Evolutionary conservation across 2,888 invertebrate species (phyloP).

Genomic region (Drosophila silvestris): DNA sequence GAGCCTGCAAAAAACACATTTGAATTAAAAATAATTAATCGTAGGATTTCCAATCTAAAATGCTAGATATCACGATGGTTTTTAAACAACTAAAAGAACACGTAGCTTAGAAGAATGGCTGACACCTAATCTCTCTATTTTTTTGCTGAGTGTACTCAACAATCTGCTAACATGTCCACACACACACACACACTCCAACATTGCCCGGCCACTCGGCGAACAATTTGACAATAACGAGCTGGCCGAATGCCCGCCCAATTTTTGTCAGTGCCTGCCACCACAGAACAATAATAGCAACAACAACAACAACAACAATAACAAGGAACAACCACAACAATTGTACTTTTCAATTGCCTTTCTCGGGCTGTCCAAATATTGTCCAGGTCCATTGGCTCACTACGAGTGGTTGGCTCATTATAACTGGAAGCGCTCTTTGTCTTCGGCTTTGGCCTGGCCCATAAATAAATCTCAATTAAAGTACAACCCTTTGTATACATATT

Average conservation of each 20-base stretch:
- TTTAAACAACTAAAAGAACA: not conserved
- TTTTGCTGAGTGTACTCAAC: slow-evolving; percentile 29
- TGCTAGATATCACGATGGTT: not conserved
- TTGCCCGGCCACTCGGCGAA: slow-evolving; percentile 53
- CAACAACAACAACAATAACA: slow-evolving; percentile 20
- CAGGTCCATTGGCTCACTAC: slow-evolving; percentile 42
- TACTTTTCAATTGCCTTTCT: slow-evolving; percentile 65
- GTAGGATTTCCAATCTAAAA: not conserved
- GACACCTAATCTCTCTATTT: not conserved
- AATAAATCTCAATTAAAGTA: slow-evolving; percentile 82
- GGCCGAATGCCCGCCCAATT: slow-evolving; percentile 73
- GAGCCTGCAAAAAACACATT: no score
- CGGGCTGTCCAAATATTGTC: slow-evolving; percentile 75
- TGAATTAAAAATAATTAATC: not conserved
- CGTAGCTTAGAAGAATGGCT: not conserved
- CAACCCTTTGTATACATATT: slow-evolving; percentile 62
- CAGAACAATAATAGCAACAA: slow-evolving; percentile 41
- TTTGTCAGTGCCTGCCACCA: slow-evolving; percentile 50
- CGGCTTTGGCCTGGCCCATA: slow-evolving; percentile 55
- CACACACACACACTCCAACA: slow-evolving; percentile 17
- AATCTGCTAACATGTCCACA: slow-evolving; percentile 64
- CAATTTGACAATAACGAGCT: slow-evolving; percentile 79
- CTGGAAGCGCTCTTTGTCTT: slow-evolving; percentile 57
- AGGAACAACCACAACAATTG: slow-evolving; percentile 60
- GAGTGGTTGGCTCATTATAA: slow-evolving; percentile 76